Base-by-base conservation (phyloP, 2,888 invertebrate genomes). In the Dione vanillae region DNA sequence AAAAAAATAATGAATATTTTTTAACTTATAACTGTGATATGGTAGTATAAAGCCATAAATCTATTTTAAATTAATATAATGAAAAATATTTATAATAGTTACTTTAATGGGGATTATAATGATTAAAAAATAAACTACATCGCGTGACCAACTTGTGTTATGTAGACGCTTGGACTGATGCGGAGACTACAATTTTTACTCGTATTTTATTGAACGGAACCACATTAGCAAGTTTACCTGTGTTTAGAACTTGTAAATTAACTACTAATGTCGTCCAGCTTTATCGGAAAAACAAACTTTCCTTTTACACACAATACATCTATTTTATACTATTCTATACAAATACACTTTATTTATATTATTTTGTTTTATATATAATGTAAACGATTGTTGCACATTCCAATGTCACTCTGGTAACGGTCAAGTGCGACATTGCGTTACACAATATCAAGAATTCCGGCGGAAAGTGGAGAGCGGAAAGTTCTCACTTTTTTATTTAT, bases 151-250 rank as follows among this genome's bases (percentile, higher is more conserved):
- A 54, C 61, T 74, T 73, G 68, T 74, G 77, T 78, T 75, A 78
- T 73, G 75, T 77, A 72, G 69, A 72, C 67, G 66, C 75, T 71
- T 69, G 74, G 76, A 77, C 76, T 76, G 74, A 78, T 77, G 76
- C 76, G 72, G 77, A 77, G 77, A 75, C 73, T 75, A 75, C 75
- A 77, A 75, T 78, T 78, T 78, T 77, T 74, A 74, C 67, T 70
- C 69, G 69, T 75, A 72, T 75, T 76, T 74, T 73, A 75, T 73
- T 74, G 73, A 75, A 72, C 74, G 74, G 75, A 74, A 75, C 74
- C 70, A 72, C 69, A 75, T 75, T 75, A 74, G 69, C 75, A 73
- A 72, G 75, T 76, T 75, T 74, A 70, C 68, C 68, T 69, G 69
- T 75, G 73, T 75, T 67, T 67, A 72, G 73, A 76, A 75, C 71